These are phyloP conservation scores for Mellilla xanthometata DNA, from an alignment of 2,888 invertebrate species.

Conservation along the genomic window DNA sequence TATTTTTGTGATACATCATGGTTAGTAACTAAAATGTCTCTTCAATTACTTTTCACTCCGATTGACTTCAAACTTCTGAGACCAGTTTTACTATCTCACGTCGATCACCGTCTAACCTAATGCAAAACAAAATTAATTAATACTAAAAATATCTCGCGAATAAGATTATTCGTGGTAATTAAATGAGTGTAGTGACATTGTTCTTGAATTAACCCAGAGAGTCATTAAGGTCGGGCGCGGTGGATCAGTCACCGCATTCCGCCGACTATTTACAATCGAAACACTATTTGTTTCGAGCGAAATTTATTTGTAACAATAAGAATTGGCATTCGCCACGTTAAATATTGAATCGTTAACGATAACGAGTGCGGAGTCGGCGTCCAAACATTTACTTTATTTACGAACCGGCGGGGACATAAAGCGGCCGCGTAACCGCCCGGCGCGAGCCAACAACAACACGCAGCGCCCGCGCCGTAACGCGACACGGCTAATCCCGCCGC, in stretches of 20 bases:
- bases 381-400: conserved; percentile 49
- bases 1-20: too few species aligned
- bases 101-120: too few species aligned
- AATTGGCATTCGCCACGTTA: conserved; percentile 41
- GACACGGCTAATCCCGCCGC: conserved; percentile 57
- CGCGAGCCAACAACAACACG: conserved; percentile 27
- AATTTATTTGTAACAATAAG: conserved; percentile 43
- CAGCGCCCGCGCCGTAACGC: too few species aligned
- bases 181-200: conserved; percentile 7
- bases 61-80: too few species aligned
- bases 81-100: too few species aligned
- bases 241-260: conserved; percentile 28
- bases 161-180: too few species aligned
- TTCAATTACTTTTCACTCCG: too few species aligned
- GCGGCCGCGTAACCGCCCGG: conserved; percentile 15
- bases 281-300: conserved; percentile 41
- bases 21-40: too few species aligned
- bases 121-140: too few species aligned
- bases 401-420: conserved; percentile 25
- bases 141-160: too few species aligned
- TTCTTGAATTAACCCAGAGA: conserved; percentile 25
- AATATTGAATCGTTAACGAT: conserved; percentile 49
- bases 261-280: conserved; percentile 33
- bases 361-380: conserved; percentile 39
- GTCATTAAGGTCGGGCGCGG: conserved; percentile 30